Evolutionary conservation across 2,797 vertebrate species (phyloP), one percentile per base, ranked within the genome.

Genomic region (Enteromius paludinosus): DNA sequence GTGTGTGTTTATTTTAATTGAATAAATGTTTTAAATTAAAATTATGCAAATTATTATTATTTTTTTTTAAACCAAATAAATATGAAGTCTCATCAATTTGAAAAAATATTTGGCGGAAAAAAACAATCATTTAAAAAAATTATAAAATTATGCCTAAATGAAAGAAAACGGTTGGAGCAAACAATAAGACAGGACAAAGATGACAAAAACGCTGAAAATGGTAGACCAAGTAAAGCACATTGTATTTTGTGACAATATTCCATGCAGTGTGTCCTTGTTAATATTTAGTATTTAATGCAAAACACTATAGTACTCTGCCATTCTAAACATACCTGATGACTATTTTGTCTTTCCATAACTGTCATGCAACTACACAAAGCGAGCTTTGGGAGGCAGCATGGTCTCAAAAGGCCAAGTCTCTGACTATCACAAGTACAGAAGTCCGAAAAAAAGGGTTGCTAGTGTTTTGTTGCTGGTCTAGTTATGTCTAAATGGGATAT

Each of bases 311-410:
- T 54, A 9, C 47, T 28, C n/a, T n/a, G 35, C 49, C 6, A 59
- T 52, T 38, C 20, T 2, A 64, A 78, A 59, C 14, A 74, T 59
- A 5, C 20, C 20, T n/a, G 15, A 25, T 17, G 38, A 23, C 17
- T 45, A 30, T 62, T 8, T 30, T n/a, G 3, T 20, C 10, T 30
- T 33, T 74, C 0, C 52, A 25, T 9, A 9, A 71, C 38, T 20
- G 43, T 30, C 33, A 73, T 73, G 62, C 49, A 79, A 20, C 15
- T 64, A 52, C 38, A 33, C n/a, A 78, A 11, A 68, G 17, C 35
- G 5, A 41, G 20, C 62, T 69, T 41, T 49, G 61, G 62, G 77
- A 66, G 70, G 83, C 70, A 75, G 83, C 61, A 59, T 9, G 11
- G 47, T 23, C 17, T 84, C 20, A 64, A 65, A 2, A 41, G 54